phyloP scores from a whole-genome alignment of 35 echinoderm and acorn worm genomes.

The Strongylocentrotus purpuratus region DNA sequence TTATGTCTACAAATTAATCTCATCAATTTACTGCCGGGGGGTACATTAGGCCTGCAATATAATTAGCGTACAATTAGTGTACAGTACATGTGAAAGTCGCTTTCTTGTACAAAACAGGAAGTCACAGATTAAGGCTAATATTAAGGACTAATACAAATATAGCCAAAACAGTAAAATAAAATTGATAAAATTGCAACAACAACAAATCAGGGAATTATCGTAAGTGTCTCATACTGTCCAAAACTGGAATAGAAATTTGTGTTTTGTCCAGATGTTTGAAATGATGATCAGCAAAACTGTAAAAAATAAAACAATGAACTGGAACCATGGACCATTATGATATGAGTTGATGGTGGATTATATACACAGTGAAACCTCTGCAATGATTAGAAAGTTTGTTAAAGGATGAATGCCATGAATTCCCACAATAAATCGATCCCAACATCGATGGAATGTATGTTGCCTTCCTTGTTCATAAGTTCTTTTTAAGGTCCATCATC shows the following conservation, averaged over 20 bases:
- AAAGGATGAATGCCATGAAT: background rate
- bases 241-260: background rate
- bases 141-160: background rate
- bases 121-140: background rate
- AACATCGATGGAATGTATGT: background rate
- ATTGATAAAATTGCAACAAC: background rate
- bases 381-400: background rate
- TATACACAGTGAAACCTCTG: background rate
- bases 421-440: background rate
- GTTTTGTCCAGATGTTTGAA: background rate
- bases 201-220: background rate
- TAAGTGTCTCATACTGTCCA: background rate
- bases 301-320: background rate
- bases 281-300: background rate
- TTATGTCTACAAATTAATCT: background rate
- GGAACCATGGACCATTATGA: background rate
- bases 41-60: background rate
- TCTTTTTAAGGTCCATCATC: background rate
- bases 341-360: background rate
- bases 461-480: no score
- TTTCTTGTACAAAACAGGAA: no score
- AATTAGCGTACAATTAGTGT: background rate
- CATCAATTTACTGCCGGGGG: background rate
- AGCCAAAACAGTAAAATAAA: background rate
- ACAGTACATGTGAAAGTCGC: background rate